phyloP scores from a whole-genome alignment of 2,888 invertebrate genomes.

The Taenaris catops region DNA sequence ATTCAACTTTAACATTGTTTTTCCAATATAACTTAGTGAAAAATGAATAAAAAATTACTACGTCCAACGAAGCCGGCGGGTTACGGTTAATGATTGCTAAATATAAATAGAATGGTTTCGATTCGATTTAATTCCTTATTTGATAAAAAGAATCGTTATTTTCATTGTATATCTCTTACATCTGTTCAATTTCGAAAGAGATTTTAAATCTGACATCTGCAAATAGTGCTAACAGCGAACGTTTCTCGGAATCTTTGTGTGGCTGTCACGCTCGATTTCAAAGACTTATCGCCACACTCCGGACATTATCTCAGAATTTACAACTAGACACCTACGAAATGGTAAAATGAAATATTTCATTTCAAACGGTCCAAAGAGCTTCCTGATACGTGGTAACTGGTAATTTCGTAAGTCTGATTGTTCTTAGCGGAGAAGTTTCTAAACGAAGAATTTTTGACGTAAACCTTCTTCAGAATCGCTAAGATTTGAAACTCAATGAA shows the following conservation, averaged over 20 bases:
- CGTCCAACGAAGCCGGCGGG: no score
- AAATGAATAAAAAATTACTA: background rate
- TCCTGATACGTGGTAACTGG: constrained; percentile 10
- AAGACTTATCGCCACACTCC: constrained; percentile 8
- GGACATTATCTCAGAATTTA: constrained; percentile 12
- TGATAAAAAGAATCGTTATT: no score
- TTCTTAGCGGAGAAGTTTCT: background rate
- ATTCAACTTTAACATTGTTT: no score
- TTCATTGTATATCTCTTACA: no score
- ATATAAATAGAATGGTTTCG: no score
- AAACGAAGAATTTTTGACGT: no score
- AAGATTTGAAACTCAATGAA: no score
- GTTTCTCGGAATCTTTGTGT: constrained; percentile 6
- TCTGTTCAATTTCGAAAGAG: no score
- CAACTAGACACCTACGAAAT: constrained; percentile 14
- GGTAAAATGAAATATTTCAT: constrained; percentile 11
- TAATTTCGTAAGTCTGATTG: constrained; percentile 5
- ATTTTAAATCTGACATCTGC: background rate
- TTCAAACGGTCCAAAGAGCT: constrained; percentile 9
- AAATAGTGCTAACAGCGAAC: background rate
- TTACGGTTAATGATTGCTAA: no score
- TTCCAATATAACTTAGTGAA: no score
- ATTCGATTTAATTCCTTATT: no score
- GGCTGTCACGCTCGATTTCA: constrained; percentile 13
- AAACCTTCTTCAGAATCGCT: no score